Evolutionary conservation across 1,140 invertebrate species (phyloP).

Genomic region (Goniozus legneri): DNA sequence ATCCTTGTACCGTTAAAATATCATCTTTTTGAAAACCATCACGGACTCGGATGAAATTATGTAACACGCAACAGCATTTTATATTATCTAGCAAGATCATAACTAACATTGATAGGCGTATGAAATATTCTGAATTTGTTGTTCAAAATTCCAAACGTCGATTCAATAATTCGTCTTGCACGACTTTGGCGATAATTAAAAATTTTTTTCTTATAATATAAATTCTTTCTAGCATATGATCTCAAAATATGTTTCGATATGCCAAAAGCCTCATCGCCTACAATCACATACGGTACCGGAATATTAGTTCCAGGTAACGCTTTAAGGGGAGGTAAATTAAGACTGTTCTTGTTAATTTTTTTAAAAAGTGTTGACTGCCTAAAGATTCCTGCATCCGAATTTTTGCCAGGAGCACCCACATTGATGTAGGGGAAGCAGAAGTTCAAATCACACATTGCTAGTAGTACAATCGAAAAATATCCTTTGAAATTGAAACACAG

Average conservation of each 20-base stretch:
- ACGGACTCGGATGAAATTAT: no score
- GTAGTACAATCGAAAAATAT: slow-evolving; percentile 26
- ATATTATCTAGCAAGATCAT: no score
- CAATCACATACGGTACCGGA: not conserved
- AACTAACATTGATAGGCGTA: not conserved
- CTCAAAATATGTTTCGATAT: not conserved
- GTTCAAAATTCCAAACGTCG: not conserved
- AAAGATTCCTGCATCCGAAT: not conserved
- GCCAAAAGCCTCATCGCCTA: not conserved
- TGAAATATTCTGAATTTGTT: not conserved
- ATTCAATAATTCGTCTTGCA: not conserved
- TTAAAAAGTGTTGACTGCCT: not conserved
- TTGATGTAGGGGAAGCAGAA: slow-evolving; percentile 37
- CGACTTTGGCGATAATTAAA: not conserved
- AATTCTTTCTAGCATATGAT: not conserved
- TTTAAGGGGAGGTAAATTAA: not conserved
- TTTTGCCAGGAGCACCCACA: slow-evolving; percentile 26
- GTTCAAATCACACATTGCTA: slow-evolving; percentile 34
- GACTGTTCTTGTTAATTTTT: not conserved
- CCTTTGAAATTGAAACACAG: slow-evolving; percentile 41
- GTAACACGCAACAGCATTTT: no score
- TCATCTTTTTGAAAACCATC: no score
- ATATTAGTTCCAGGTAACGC: not conserved
- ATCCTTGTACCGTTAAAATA: no score
- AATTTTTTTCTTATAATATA: not conserved